Conservation (phyloP, 2,888 invertebrate genomes). For the Melieria picta region DNA sequence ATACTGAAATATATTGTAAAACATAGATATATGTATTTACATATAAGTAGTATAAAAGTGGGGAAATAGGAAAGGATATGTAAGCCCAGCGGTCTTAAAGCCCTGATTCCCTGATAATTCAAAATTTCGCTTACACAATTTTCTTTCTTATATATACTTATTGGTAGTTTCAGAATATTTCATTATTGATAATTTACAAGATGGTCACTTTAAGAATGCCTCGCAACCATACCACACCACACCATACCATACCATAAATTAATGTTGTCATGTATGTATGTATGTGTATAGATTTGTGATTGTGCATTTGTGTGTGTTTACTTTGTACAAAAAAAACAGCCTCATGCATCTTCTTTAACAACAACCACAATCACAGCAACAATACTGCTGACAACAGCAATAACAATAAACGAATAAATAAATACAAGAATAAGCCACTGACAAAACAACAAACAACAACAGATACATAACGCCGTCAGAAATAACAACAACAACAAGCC, state of each 20-base stretch:
- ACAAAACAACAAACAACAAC: too few species aligned
- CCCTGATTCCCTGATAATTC: too few species aligned
- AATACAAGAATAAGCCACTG: too few species aligned
- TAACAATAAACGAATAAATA: too few species aligned
- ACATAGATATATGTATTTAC: too few species aligned
- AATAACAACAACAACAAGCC: slow-evolving; percentile 19
- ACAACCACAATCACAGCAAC: not conserved
- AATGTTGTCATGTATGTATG: slow-evolving; percentile 12
- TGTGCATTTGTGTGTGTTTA: slow-evolving; percentile 17
- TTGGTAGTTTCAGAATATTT: not conserved
- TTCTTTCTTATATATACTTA: too few species aligned
- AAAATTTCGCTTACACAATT: too few species aligned
- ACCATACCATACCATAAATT: not conserved
- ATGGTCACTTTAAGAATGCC: not conserved
- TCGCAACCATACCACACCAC: not conserved
- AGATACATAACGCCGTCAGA: not conserved
- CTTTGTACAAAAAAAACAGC: not conserved
- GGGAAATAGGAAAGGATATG: too few species aligned
- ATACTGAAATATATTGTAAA: too few species aligned
- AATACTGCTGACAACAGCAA: not conserved
- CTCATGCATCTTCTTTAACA: slow-evolving; percentile 6
- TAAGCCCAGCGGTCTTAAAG: too few species aligned
- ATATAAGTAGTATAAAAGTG: too few species aligned
- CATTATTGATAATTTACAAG: not conserved
- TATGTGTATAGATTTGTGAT: not conserved